These are phyloP conservation scores for Actinia equina DNA, from an alignment of 64 coral and sea anemone species.

Conservation along the genomic window DNA sequence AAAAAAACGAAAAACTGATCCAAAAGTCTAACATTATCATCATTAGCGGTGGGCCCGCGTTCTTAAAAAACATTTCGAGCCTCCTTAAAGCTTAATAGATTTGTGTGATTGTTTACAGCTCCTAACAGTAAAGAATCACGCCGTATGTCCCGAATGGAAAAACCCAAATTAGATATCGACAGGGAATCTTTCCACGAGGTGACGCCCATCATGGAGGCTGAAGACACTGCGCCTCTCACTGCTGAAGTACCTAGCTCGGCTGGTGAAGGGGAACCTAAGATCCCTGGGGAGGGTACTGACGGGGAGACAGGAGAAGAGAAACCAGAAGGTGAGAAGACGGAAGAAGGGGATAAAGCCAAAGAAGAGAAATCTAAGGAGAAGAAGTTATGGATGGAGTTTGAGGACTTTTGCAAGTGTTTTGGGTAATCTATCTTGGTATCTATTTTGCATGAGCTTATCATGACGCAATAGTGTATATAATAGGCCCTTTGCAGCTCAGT, in stretches of 20 bases:
- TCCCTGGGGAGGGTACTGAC: conserved; percentile 49
- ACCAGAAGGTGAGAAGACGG: conserved; percentile 52
- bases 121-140: conserved; percentile 10
- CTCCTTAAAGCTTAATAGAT: too few relatives aligned
- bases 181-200: conserved; percentile 37
- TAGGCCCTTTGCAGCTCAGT: too few relatives aligned
- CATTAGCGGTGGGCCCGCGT: too few relatives aligned
- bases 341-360: conserved; percentile 57
- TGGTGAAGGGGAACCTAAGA: conserved; percentile 45
- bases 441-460: too few relatives aligned
- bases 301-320: conserved; percentile 69
- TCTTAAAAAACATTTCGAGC: too few relatives aligned
- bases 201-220: conserved; percentile 30
- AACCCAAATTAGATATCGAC: conserved; percentile 35
- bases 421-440: conserved; percentile 63
- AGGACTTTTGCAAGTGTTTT: conserved; percentile 99
- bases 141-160: conserved; percentile 65
- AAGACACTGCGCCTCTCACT: background rate
- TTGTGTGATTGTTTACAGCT: background rate
- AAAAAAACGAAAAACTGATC: background rate
- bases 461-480: background rate
- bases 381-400: conserved; percentile 98
- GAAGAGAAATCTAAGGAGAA: conserved; percentile 67
- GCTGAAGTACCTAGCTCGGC: conserved; percentile 39
- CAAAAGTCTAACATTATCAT: too few relatives aligned